Evolutionary conservation across 1,140 invertebrate species (phyloP), one percentile per base, ranked within the genome.

Genomic region (Philopotamus ludificatus): DNA sequence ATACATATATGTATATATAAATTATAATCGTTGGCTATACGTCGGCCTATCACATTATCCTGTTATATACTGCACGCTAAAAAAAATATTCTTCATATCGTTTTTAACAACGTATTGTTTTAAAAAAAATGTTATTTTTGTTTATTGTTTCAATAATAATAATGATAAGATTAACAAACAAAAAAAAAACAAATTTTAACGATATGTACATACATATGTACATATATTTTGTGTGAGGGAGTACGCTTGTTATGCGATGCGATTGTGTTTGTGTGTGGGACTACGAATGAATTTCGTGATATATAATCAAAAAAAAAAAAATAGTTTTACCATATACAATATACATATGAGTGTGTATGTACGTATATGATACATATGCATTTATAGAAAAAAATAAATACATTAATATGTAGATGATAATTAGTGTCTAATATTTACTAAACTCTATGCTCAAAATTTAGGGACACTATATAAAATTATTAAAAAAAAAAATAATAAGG

Each of bases 391-490:
- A 54, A 54, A 57, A 50, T 65, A 57, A 65, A 18, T 51, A 65
- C 58, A 57, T 51, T 65, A 65, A 54, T 25, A 65, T 47, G 47
- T 65, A 65, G 47, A 63, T 67, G 64, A 57, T 66, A 60, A 62
- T 62, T 66, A 63, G 51, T 70, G 60, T 66, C 68, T 70, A 70
- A 66, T 62, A 63, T 64, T 68, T 66, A 70, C 60, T 70, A 66
- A 68, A 70, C 55, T 66, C 64, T 66, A 70, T 70, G 68, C 68
- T 70, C 68, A 70, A 70, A 63, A 70, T 66, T 70, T 70, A 70
- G 68, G 64, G 68, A 70, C 68, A 70, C 64, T 70, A 63, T 62
- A 58, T n/a, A n/a, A n/a, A n/a, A n/a, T n/a, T n/a, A n/a, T n/a
- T n/a, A n/a, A n/a, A n/a, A n/a, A n/a, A n/a, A n/a, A 55, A 66